Conservation (phyloP, 2,113 vertebrate species). For the Turdus rufiventris region DNA sequence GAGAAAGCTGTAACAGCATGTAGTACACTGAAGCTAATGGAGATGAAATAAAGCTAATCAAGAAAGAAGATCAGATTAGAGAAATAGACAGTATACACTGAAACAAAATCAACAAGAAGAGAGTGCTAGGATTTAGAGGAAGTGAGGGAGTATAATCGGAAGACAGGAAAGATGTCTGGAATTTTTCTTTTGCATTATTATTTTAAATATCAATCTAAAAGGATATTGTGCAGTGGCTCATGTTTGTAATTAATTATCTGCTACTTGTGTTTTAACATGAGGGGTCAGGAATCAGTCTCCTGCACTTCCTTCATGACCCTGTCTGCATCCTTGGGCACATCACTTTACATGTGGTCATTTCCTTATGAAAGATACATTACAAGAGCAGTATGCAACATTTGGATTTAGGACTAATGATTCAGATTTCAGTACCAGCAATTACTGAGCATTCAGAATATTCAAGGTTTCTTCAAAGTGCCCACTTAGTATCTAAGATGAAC, state of each 20-base stretch:
- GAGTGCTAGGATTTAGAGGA: background rate
- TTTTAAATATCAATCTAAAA: conserved; percentile 33
- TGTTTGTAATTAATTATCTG: conserved; percentile 42
- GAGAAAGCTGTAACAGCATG: background rate
- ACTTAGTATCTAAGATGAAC: background rate
- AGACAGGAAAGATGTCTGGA: conserved; percentile 28
- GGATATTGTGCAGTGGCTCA: conserved; percentile 36
- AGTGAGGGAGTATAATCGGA: background rate
- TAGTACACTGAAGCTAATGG: background rate
- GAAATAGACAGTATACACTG: background rate
- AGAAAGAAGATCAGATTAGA: background rate
- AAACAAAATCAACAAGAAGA: background rate
- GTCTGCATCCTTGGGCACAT: background rate
- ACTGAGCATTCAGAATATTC: background rate
- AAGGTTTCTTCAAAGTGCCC: background rate
- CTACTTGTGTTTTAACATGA: conserved; percentile 3
- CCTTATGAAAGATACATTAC: background rate
- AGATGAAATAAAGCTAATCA: background rate
- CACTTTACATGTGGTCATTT: conserved; percentile 2
- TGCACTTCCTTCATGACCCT: conserved; percentile 28
- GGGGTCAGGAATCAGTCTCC: conserved; percentile 19
- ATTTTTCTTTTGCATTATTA: conserved; percentile 42
- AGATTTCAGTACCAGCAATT: background rate
- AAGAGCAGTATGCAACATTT: background rate
- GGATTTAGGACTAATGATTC: background rate